Conservation (phyloP, 1,140 invertebrate species). For the Drosophila baimaii region DNA sequence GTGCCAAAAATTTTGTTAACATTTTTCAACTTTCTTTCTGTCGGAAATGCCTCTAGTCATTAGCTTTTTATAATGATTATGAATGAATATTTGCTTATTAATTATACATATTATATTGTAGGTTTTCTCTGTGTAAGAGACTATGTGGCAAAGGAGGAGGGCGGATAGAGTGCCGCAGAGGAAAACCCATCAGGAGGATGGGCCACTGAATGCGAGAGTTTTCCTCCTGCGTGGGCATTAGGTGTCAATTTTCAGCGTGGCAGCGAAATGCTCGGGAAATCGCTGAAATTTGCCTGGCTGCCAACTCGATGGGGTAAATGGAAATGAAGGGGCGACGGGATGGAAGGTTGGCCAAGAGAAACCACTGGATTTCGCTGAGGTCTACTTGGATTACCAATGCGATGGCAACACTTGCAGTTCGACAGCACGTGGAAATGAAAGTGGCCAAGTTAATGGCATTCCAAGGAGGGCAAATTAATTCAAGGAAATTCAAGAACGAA, state of each 20-base stretch:
- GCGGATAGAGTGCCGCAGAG: background rate
- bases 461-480: conserved; percentile 16
- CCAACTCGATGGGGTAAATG: conserved; percentile 27
- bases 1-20: too few species aligned
- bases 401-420: conserved; percentile 27
- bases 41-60: too few species aligned
- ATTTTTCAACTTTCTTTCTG: too few species aligned
- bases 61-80: background rate
- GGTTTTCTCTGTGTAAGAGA: conserved; percentile 4
- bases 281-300: conserved; percentile 53
- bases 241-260: conserved; percentile 72
- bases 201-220: conserved; percentile 31
- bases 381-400: conserved; percentile 40
- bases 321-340: conserved; percentile 1
- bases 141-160: background rate
- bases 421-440: conserved; percentile 29
- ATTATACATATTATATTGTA: too few species aligned
- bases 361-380: conserved; percentile 34
- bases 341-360: conserved; percentile 11
- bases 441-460: conserved; percentile 28
- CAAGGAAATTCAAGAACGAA: background rate
- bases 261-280: conserved; percentile 53
- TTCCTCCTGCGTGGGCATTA: conserved; percentile 53
- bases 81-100: background rate
- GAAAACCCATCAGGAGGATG: conserved; percentile 8